Conservation (phyloP, 2,797 vertebrate genomes). For the Pteronotus mesoamericanus region DNA sequence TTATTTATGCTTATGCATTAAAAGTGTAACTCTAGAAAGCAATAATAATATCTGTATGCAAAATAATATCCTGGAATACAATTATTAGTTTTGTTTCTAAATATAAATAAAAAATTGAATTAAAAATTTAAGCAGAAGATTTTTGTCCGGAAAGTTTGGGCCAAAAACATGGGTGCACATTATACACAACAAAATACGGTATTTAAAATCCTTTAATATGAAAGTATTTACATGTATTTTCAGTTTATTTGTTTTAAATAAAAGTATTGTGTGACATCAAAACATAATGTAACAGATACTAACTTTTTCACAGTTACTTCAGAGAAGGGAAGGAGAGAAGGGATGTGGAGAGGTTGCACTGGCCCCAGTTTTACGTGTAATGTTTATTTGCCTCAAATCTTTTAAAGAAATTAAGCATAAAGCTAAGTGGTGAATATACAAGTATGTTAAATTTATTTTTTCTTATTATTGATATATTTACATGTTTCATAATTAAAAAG, state of each 20-base stretch:
- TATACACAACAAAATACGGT: too few relatives aligned
- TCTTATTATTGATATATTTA: background rate
- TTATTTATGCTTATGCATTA: too few relatives aligned
- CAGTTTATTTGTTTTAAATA: slow-evolving; percentile 1
- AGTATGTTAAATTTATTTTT: background rate
- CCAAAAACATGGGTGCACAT: too few relatives aligned
- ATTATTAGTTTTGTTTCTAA: too few relatives aligned
- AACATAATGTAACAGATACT: background rate
- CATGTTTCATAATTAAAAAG: background rate
- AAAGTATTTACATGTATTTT: background rate
- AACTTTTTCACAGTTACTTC: background rate
- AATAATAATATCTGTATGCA: too few relatives aligned
- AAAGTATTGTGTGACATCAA: background rate
- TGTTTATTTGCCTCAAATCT: background rate
- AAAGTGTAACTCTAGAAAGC: too few relatives aligned
- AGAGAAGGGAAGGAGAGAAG: background rate
- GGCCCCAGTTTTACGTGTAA: background rate
- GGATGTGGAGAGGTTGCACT: background rate
- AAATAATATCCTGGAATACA: too few relatives aligned
- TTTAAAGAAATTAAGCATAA: background rate
- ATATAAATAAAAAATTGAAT: too few relatives aligned
- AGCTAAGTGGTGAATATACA: background rate
- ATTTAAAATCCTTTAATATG: background rate
- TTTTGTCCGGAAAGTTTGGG: too few relatives aligned
- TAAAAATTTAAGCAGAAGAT: too few relatives aligned